phyloP scores from a whole-genome alignment of 2,797 vertebrate genomes.

The Mormyrus proboscirostris region DNA sequence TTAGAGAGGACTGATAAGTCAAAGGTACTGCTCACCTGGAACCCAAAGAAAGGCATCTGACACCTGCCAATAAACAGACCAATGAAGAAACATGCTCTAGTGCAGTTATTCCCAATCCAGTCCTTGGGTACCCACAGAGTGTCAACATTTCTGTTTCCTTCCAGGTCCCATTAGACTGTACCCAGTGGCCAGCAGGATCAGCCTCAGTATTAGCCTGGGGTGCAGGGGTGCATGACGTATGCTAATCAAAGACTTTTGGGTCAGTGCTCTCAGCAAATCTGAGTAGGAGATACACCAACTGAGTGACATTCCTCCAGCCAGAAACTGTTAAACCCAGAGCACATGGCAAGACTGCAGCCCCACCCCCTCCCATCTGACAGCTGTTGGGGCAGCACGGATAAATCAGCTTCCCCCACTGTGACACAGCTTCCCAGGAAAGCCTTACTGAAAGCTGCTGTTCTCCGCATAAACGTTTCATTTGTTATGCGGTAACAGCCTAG shows the following conservation, averaged over 20 bases:
- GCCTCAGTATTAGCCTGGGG: no score
- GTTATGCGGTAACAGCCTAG: conserved; percentile 1
- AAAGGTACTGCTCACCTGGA: no score
- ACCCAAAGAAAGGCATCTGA: neutral
- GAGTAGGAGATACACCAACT: neutral
- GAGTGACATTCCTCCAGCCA: neutral
- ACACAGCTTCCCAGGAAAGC: conserved; percentile 1
- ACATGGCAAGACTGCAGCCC: neutral
- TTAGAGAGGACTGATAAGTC: no score
- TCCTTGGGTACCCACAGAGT: no score
- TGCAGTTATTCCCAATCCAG: no score
- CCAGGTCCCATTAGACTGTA: no score
- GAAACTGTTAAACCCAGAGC: neutral
- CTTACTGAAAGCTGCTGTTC: neutral
- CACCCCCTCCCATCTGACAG: neutral
- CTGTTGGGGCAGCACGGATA: neutral
- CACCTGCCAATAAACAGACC: no score
- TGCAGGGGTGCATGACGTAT: neutral
- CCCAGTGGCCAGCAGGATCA: no score
- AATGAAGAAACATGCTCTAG: no score
- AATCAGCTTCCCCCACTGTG: neutral
- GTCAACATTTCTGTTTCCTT: no score
- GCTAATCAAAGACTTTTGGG: neutral
- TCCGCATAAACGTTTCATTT: neutral
- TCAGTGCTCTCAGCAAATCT: neutral